phyloP scores from a whole-genome alignment of 2,888 invertebrate species.

The Boloria euphrosyne region DNA sequence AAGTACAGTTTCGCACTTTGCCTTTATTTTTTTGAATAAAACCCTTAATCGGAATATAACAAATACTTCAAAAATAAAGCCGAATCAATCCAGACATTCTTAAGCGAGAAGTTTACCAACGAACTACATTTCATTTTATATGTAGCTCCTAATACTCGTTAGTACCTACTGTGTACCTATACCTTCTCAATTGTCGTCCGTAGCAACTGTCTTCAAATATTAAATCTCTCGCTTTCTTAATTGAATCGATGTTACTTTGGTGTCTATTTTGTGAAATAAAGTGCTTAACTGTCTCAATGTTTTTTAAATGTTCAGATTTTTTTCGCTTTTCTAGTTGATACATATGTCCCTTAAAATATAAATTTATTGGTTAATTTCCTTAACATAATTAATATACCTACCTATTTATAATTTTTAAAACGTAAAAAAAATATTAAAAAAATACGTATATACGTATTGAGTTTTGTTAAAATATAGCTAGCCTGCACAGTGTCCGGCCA shows the following conservation, averaged over 20 bases:
- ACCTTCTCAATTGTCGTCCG: slow-evolving; percentile 59
- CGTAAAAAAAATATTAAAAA: too few species aligned
- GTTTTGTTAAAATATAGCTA: slow-evolving; percentile 22
- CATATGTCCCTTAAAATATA: slow-evolving; percentile 47
- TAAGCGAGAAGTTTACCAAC: too few species aligned
- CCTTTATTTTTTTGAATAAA: too few species aligned
- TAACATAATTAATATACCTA: too few species aligned
- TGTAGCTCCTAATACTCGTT: background rate
- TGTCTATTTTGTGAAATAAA: slow-evolving; percentile 39
- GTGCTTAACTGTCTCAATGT: slow-evolving; percentile 15
- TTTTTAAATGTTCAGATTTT: slow-evolving; percentile 40
- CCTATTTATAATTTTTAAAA: too few species aligned
- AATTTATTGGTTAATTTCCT: background rate
- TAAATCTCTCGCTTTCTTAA: slow-evolving; percentile 52
- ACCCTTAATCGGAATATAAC: too few species aligned
- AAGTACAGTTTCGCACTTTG: too few species aligned
- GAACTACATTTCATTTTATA: background rate
- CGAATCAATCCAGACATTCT: too few species aligned
- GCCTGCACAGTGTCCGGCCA: slow-evolving; percentile 62
- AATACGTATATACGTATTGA: too few species aligned
- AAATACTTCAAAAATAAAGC: too few species aligned
- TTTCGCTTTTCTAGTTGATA: slow-evolving; percentile 45
- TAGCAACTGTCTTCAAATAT: slow-evolving; percentile 60
- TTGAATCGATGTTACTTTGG: slow-evolving; percentile 42
- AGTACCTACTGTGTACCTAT: slow-evolving; percentile 6